phyloP scores from a whole-genome alignment of 2,888 invertebrate genomes.

The Cephus pygmeus region DNA sequence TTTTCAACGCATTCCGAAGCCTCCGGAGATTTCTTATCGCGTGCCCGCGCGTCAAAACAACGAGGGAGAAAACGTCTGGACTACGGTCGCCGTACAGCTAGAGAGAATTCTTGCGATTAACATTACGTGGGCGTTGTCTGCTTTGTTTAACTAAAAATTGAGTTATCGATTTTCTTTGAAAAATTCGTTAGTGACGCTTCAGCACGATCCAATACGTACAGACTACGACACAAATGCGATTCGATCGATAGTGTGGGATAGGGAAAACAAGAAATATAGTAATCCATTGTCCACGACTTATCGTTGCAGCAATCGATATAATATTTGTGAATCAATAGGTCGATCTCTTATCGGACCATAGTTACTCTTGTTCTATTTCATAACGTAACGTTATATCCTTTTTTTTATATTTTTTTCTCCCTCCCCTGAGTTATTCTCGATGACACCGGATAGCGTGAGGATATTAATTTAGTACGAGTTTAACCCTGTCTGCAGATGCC shows the following conservation, averaged over 20 bases:
- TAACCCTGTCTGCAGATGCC: background rate
- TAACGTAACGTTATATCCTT: too few species aligned
- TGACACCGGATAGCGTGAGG: background rate
- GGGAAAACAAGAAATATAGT: background rate
- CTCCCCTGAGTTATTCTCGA: background rate
- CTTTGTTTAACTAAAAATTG: too few species aligned
- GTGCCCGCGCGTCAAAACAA: background rate
- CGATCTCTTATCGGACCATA: too few species aligned
- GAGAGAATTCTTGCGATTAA: background rate
- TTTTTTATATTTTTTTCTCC: too few species aligned
- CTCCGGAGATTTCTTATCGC: background rate
- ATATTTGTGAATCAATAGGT: background rate
- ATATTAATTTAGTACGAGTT: background rate
- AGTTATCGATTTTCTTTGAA: too few species aligned
- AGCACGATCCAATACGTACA: too few species aligned
- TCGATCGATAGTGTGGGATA: too few species aligned
- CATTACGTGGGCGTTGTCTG: background rate
- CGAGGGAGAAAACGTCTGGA: background rate
- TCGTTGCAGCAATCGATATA: background rate
- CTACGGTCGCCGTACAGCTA: background rate
- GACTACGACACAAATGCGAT: too few species aligned
- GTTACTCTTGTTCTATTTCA: too few species aligned
- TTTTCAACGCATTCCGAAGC: background rate
- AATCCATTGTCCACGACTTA: background rate
- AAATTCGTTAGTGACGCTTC: too few species aligned